A percentile compares a stretch with the other conserved stretches of the same genome.
phyloP scores from a whole-genome alignment of 2,888 invertebrate genomes.

The Apamea anceps region DNA sequence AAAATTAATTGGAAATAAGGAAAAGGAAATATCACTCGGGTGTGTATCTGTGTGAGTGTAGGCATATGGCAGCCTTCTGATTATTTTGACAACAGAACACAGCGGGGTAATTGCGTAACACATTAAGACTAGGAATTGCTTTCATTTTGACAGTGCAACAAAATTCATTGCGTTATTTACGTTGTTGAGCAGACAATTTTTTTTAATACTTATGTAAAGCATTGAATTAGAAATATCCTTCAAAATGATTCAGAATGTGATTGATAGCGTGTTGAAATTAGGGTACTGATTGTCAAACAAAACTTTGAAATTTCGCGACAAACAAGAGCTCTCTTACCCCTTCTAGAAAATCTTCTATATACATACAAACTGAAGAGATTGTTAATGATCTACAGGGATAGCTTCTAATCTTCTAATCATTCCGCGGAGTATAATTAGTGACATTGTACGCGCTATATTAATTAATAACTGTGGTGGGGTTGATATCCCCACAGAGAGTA shows the following conservation, averaged over 20 bases:
- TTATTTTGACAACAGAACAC: too few relatives aligned
- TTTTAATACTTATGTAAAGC: too few relatives aligned
- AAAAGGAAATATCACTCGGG: neutral
- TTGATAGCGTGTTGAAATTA: too few relatives aligned
- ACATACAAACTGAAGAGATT: conserved; percentile 46
- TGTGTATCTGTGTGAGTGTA: neutral
- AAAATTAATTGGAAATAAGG: neutral
- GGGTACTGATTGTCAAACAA: neutral
- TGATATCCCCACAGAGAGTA: conserved; percentile 49
- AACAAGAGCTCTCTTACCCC: neutral
- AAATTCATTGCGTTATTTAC: too few relatives aligned
- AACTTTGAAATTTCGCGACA: neutral
- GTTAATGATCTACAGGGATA: conserved; percentile 68
- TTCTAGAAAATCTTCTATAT: conserved; percentile 43
- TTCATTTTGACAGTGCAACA: too few relatives aligned
- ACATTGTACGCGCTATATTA: conserved; percentile 70
- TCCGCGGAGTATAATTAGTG: conserved; percentile 72
- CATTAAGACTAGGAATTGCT: too few relatives aligned
- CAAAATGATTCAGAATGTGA: neutral
- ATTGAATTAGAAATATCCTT: neutral
- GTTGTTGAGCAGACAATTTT: too few relatives aligned
- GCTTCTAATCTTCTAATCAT: conserved; percentile 78
- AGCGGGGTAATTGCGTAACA: too few relatives aligned
- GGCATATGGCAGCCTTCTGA: neutral
- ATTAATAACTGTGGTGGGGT: conserved; percentile 70